Evolutionary conservation across 1,140 invertebrate species (phyloP), one percentile per base, ranked within the genome.

Genomic region (Campoletis sonorensis): DNA sequence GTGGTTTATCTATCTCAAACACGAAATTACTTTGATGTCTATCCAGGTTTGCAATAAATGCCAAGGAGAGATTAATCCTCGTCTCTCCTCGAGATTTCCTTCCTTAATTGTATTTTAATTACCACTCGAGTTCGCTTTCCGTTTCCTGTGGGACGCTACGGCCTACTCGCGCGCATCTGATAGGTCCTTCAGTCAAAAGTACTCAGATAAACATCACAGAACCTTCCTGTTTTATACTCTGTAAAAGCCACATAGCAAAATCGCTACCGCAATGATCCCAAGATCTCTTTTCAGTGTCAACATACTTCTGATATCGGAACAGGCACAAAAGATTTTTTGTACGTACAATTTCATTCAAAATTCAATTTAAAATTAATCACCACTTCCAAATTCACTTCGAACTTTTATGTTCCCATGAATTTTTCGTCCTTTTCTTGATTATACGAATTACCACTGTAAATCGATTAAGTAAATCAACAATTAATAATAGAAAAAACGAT

Each of bases 71-170:
- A 70, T 70, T 70, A 70, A 70, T 70, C 30, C 67, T 21, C 67
- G 27, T 70, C 67, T 1, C 30, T 33, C 67, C 30, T 15, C 67
- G 67, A 70, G 67, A 70, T 70, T 70, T 70, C 67, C 67, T 70
- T 70, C 67, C 67, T 70, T 70, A 70, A 70, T 70, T 70, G 67
- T 70, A 70, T 70, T 70, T 70, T 70, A 70, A 70, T 70, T 70
- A 70, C 67, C 67, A 30, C 67, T 70, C 30, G 67, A 70, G 67
- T 70, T 70, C 67, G 30, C 67, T 33, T 33, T 27, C 16, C 67
- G 26, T 70, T 70, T 33, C 23, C 67, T 18, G 27, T 70, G 30
- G 51, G 51, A n/a, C 51, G n/a, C 51, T 8, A 21, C n/a, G 4
- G 16, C 51, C n/a, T 70, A 30, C 16, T 18, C 30, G 67, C 27